phyloP scores from a whole-genome alignment of 2,797 vertebrate species.

The Acanthurus tractus region DNA sequence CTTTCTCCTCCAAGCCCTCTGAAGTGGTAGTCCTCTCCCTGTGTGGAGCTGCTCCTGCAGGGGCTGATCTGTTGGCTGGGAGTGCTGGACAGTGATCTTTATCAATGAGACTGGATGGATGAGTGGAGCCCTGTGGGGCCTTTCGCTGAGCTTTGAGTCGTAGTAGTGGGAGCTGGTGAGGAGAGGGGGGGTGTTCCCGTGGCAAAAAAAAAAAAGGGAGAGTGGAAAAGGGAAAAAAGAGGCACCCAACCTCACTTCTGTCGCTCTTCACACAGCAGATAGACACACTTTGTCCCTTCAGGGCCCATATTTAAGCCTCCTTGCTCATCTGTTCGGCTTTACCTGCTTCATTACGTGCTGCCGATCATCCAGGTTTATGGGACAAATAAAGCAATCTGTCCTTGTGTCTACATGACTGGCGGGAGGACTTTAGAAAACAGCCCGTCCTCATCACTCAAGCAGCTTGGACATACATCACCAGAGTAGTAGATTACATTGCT shows the following conservation, averaged over 20 bases:
- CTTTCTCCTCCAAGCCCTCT: constrained; percentile 39
- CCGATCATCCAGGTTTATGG: constrained; percentile 50
- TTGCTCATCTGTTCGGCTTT: constrained; percentile 44
- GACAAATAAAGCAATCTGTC: constrained; percentile 67
- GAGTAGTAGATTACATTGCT: constrained; percentile 64
- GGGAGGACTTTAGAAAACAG: constrained; percentile 37
- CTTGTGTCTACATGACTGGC: constrained; percentile 42
- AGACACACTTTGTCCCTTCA: constrained; percentile 28
- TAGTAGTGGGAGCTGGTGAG: constrained; percentile 4
- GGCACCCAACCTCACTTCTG: neutral
- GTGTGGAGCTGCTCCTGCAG: constrained; percentile 44
- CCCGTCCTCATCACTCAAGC: constrained; percentile 47
- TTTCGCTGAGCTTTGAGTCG: constrained; percentile 34
- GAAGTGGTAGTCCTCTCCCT: constrained; percentile 39
- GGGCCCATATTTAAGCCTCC: constrained; percentile 29
- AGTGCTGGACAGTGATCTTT: constrained; percentile 72
- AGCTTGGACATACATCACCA: constrained; percentile 55
- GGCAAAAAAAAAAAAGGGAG: constrained; percentile 21
- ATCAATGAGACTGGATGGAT: constrained; percentile 62
- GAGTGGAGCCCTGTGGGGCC: constrained; percentile 58
- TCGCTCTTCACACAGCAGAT: constrained; percentile 15
- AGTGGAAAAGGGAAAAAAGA: constrained; percentile 13
- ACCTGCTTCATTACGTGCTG: constrained; percentile 66
- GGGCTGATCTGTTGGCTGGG: constrained; percentile 57
- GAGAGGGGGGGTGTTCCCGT: neutral